Evolutionary conservation across 2,113 vertebrate genomes (phyloP), one percentile per base, ranked within the genome.

Genomic region (Lates calcarifer): DNA sequence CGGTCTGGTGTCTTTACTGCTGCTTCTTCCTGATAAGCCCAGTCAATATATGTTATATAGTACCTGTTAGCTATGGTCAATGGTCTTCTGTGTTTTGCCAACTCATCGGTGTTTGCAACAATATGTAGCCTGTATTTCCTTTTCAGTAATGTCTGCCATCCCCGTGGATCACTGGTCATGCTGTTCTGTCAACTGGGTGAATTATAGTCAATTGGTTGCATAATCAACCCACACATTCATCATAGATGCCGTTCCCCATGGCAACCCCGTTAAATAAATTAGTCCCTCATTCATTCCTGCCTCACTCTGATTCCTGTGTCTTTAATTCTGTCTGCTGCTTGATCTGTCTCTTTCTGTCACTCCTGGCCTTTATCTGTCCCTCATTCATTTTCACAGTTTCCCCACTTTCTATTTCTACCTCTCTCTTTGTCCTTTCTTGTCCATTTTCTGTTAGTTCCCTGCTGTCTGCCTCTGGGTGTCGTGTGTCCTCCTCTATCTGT

Each of bases 211-310:
- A 89, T 91, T 87, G 88, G 90, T 94, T 93, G 83, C 93, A 89
- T 95, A 94, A 95, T 94, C 93, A 93, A 88, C 84, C 92, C 90
- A 87, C 90, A 91, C 87, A 93, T 94, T 94, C 93, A 94, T 94
- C 94, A 94, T 88, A 79, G 75, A 89, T 84, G 77, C 70, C 55
- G 84, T 90, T 94, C 90, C 90, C 94, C 76, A 89, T 94, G 90
- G 93, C 93, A 94, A 95, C 90, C 76, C 90, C 33, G 74, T 91
- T 94, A 92, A 93, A 95, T 94, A 90, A 94, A 94, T 94, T 67
- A 93, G 84, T 89, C 87, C 55, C 74, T 85, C 67, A 63, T 80
- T 83, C 29, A 6, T 60, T 45, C 62, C 64, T 43, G 66, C 58
- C 81, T 83, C 68, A 12, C 82, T 79, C 71, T 56, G 65, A 57